Base-by-base conservation (phyloP, 1,140 invertebrate genomes). In the Rhyzopertha dominica region DNA sequence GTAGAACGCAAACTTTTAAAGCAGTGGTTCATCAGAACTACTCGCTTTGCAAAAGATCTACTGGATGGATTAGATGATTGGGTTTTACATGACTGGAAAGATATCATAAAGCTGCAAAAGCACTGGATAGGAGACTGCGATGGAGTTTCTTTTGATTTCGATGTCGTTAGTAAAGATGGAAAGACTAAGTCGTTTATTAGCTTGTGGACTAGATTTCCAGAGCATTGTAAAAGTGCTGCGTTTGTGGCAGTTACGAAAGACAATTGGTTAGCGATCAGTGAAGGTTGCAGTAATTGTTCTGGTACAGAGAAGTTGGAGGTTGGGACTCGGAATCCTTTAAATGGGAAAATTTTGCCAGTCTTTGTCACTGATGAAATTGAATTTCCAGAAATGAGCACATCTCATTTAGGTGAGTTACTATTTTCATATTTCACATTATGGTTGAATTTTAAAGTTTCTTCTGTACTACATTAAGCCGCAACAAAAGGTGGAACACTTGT, bases 21-120 rank as follows among this genome's bases (percentile, higher is more conserved):
- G 30, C 96, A 99, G 61, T 99, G 97, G 97, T 98, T 93, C 66
- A 80, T 99, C 40, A 83, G 81, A 68, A 95, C 92, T 1, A 94
- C 90, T 32, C 79, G 80, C 42, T 96, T 88, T 74, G 85, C 93
- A 1, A 80, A 95, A 76, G 81, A 82, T 54, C 67, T 82, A 24
- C 69, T 77, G 50, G 79, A 91, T 42, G 90, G 89, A 7, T 70
- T 96, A 28, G 63, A 81, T 47, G 78, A 81, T 70, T 73, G 80
- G 9, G 69, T 66, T 45, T 71, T 90, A 39, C 73, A 79, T 56
- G 80, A 85, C 61, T 89, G 86, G 86, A 77, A 73, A 49, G 92
- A 98, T 66, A 84, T 99, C 14, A 84, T 85, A 19, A 84, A 85
- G 54, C 70, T 96, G 40, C 97, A 99, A 72, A 79, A 82, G 52